Evolutionary conservation across 2,888 invertebrate species (phyloP).

Genomic region (Dryobotodes eremita): DNA sequence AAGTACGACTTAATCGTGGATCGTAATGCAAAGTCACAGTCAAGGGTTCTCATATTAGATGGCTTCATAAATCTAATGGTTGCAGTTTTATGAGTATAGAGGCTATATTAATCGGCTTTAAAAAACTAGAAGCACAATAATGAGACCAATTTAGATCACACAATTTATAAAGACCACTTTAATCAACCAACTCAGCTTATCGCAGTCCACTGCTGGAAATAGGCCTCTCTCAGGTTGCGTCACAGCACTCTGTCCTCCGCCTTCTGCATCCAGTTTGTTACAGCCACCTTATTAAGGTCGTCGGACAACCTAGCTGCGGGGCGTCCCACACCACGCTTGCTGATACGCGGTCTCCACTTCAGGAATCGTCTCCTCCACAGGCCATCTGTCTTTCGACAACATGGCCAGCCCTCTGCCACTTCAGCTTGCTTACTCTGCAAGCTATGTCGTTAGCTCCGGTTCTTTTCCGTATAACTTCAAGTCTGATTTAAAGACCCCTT

Average conservation of each 20-base stretch:
- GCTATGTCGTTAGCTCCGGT: neutral
- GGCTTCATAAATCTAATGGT: neutral
- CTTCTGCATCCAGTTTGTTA: neutral
- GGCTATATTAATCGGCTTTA: neutral
- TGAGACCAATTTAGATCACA: neutral
- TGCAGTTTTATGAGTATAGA: neutral
- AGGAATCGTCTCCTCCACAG: no score
- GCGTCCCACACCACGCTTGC: neutral
- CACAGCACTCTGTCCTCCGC: no score
- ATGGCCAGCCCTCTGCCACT: neutral
- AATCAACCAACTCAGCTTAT: no score
- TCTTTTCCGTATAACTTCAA: neutral
- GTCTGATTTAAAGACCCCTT: neutral
- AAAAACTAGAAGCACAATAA: neutral
- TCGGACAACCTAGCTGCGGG: neutral
- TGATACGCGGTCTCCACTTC: no score
- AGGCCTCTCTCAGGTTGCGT: no score
- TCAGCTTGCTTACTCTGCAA: neutral
- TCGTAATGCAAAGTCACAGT: conserved; percentile 22
- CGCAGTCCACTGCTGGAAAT: no score
- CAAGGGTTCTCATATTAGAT: neutral
- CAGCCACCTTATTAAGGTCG: neutral
- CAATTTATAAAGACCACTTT: no score
- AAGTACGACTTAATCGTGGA: neutral
- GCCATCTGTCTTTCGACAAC: neutral